Base-by-base conservation (phyloP, 2,113 vertebrate species). In the Sturnira hondurensis region DNA sequence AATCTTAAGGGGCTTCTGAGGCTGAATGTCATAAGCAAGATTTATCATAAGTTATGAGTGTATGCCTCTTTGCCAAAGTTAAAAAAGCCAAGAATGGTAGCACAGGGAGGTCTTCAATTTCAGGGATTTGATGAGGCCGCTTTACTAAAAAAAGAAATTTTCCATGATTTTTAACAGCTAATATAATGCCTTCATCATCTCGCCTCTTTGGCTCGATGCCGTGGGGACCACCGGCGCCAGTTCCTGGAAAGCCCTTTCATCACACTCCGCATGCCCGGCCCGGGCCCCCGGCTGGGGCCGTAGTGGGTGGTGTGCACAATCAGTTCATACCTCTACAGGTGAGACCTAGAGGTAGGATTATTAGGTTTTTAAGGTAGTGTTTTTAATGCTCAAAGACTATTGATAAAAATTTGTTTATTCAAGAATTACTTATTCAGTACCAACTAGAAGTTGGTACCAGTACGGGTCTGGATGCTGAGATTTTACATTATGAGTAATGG, bases 281-380 rank as follows among this genome's bases (percentile, higher is more conserved):
- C 13, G 71, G 98, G 58, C 98, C 97, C 12, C 95, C 99, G 83
- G 95, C 98, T 71, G 97, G 98, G 77, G 50, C 98, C 2, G 7
- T 98, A 63, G 98, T 99, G 70, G 98, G 98, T 50, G 99, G 99
- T 82, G 98, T 99, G 65, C 99, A 99, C 98, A 99, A 99, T 98
- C 99, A 99, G 98, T 99, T 99, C 97, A 99, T 99, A 97, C 99
- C 99, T 45, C 97, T 99, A 50, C 99, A 99, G 99, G 99, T 99
- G 96, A 98, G 97, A 43, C 47, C 13, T 43, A 13, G 50, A 63
- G 45, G 45, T 47, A 85, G 3, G 82, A 19, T 22, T 65, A 9
- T 28, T 95, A 7, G 38, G 43, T 82, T 80, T 84, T 67, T 70
- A 73, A 80, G 31, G 58, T 41, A 65, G 14, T 70, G 54, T 65